These are phyloP conservation scores for Drosophila mimetica DNA, from an alignment of 2,888 invertebrate species.

Conservation along the genomic window DNA sequence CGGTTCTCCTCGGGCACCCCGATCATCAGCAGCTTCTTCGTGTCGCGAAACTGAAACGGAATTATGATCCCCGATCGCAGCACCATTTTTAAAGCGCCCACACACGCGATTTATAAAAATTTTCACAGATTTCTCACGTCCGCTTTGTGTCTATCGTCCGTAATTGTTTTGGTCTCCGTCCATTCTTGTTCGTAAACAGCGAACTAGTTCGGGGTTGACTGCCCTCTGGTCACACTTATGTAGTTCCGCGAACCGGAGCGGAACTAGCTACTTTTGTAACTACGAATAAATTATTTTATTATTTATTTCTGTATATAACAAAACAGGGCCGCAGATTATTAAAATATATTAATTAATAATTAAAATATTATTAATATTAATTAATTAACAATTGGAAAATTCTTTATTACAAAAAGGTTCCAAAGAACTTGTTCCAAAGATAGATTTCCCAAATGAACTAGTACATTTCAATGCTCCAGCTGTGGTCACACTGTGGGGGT, in stretches of 20 bases:
- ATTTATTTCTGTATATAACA: too few relatives aligned
- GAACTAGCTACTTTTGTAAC: too few relatives aligned
- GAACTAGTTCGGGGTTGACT: conserved; percentile 4
- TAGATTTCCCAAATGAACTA: background rate
- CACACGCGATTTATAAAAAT: conserved; percentile 73
- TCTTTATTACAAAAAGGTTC: too few relatives aligned
- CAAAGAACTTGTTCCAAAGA: conserved; percentile 1
- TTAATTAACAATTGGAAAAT: too few relatives aligned
- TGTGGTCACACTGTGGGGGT: background rate
- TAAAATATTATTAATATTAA: too few relatives aligned
- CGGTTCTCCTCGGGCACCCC: conserved; percentile 76
- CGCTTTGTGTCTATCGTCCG: conserved; percentile 70
- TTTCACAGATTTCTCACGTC: conserved; percentile 76
- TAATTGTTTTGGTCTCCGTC: conserved; percentile 78
- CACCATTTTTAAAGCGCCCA: conserved; percentile 78
- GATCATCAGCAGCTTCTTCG: conserved; percentile 81
- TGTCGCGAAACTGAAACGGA: conserved; percentile 82
- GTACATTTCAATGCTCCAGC: background rate
- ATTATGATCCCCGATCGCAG: conserved; percentile 81
- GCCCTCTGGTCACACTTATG: background rate
- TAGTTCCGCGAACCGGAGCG: too few relatives aligned
- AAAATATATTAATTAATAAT: too few relatives aligned
- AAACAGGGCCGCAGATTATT: too few relatives aligned
- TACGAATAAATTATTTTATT: too few relatives aligned
- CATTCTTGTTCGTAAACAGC: conserved; percentile 74